These are phyloP conservation scores for Monodelphis domestica DNA, from an alignment of 2,797 vertebrate species.

Conservation along the genomic window DNA sequence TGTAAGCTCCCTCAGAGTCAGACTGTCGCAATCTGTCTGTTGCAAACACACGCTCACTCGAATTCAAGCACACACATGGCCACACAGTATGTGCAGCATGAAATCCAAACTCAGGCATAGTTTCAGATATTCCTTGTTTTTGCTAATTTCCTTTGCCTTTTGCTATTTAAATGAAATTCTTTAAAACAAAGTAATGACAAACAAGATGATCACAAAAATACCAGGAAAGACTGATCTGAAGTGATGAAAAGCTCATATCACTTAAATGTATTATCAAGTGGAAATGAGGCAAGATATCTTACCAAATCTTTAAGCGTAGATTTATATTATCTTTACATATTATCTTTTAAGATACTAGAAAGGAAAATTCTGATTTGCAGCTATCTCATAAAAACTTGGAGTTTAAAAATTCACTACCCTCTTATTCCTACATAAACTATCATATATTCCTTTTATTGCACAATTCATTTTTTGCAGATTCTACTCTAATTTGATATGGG, in stretches of 20 bases:
- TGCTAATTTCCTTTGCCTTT: neutral
- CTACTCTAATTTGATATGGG: neutral
- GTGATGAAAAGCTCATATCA: neutral
- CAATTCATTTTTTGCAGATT: neutral
- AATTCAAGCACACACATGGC: neutral
- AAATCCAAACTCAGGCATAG: neutral
- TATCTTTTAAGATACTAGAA: neutral
- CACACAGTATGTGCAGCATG: neutral
- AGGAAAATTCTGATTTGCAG: constrained; percentile 16
- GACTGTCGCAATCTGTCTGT: constrained; percentile 53
- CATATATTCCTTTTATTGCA: neutral
- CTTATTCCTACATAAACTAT: neutral
- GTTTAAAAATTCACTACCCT: neutral
- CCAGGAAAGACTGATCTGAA: too few relatives aligned
- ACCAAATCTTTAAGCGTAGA: neutral
- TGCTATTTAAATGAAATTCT: constrained; percentile 35
- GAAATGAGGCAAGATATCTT: neutral
- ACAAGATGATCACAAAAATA: too few relatives aligned
- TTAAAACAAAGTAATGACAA: constrained; percentile 28
- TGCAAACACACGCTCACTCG: neutral
- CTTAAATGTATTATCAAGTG: neutral
- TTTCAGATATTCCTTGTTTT: neutral
- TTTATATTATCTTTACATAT: neutral
- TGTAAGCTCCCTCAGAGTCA: neutral
- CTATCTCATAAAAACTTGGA: neutral